Evolutionary conservation across 1,140 invertebrate genomes (phyloP).

Genomic region (Galendromus occidentalis): DNA sequence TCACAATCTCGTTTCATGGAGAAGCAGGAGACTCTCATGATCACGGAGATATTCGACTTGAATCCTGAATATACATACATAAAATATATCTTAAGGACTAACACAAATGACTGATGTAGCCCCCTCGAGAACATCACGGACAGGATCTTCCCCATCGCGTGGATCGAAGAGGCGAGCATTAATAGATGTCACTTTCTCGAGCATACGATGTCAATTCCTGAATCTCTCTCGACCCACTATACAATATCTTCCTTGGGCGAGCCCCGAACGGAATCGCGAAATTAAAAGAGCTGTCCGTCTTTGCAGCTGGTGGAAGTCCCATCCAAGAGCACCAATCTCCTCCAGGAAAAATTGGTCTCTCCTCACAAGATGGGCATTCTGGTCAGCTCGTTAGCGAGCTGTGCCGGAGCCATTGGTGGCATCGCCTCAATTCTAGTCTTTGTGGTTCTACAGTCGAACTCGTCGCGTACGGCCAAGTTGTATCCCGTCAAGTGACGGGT

Average conservation of each 20-base stretch:
- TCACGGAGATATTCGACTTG: no score
- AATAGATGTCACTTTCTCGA: not conserved
- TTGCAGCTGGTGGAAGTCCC: not conserved
- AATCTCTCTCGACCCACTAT: not conserved
- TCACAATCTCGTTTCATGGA: no score
- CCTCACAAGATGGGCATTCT: conserved; percentile 5
- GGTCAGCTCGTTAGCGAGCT: not conserved
- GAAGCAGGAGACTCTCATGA: no score
- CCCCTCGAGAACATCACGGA: not conserved
- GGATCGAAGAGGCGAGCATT: not conserved
- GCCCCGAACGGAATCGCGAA: not conserved
- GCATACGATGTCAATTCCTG: not conserved
- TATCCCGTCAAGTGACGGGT: not conserved
- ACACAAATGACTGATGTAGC: not conserved
- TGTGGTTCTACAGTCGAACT: not conserved
- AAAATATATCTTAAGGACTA: not conserved
- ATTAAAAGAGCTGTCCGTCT: not conserved
- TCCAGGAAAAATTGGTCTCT: not conserved
- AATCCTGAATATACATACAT: no score
- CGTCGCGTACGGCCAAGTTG: not conserved
- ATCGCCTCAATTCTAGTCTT: conserved; percentile 5
- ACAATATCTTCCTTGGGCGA: not conserved
- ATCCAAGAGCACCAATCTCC: not conserved
- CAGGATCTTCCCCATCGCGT: not conserved
- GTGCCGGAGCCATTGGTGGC: not conserved